These are phyloP conservation scores for Thymallus thymallus DNA, from an alignment of 2,113 vertebrate genomes.

Conservation along the genomic window DNA sequence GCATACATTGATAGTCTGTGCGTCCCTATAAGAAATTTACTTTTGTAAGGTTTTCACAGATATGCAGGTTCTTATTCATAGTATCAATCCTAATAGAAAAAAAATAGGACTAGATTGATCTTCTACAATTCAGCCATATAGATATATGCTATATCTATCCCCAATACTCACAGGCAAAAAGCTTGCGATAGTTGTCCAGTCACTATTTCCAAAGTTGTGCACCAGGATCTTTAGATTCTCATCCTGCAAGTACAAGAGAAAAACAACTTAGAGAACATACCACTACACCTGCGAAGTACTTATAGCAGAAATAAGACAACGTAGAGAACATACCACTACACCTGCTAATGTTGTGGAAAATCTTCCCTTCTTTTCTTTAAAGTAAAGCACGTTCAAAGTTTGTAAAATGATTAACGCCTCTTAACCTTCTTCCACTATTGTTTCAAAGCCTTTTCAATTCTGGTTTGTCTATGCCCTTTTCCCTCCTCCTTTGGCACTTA, in stretches of 20 bases:
- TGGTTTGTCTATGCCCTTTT: too few relatives aligned
- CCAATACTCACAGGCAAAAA: constrained; percentile 85
- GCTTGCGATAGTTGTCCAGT: constrained; percentile 87
- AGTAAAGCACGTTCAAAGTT: too few relatives aligned
- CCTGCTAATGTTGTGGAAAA: too few relatives aligned
- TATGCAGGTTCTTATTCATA: background rate
- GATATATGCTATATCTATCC: too few relatives aligned
- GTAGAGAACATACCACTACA: too few relatives aligned
- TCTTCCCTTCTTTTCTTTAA: too few relatives aligned
- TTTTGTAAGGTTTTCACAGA: background rate
- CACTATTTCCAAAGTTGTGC: constrained; percentile 80
- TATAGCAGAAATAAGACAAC: too few relatives aligned
- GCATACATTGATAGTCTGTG: constrained; percentile 84
- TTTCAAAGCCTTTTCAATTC: too few relatives aligned
- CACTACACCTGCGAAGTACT: background rate
- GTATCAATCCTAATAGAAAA: background rate
- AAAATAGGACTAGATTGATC: background rate
- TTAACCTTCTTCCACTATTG: too few relatives aligned
- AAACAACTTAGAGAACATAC: constrained; percentile 4
- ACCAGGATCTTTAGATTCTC: constrained; percentile 85
- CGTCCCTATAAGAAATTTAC: constrained; percentile 75
- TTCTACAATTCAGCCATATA: too few relatives aligned
- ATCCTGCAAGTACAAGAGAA: constrained; percentile 75
- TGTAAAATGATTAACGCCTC: too few relatives aligned
- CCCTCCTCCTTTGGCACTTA: too few relatives aligned